Percentiles rank a stretch among this genome's conserved stretches.
Evolutionary conservation across 2,888 invertebrate genomes (phyloP).

Genomic region (Oscheius sp.): DNA sequence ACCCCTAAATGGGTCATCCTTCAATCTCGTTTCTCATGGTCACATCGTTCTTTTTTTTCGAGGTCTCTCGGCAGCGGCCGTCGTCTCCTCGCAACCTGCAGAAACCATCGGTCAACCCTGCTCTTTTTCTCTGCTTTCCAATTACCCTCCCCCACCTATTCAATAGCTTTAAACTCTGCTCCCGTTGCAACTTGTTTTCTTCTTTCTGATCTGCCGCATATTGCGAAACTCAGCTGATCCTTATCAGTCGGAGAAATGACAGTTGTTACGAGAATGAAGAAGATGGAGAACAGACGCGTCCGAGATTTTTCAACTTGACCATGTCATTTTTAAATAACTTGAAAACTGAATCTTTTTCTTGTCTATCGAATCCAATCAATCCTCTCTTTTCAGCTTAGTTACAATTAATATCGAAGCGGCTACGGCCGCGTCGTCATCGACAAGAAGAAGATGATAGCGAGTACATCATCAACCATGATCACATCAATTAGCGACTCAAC

Average conservation of each 20-base stretch:
- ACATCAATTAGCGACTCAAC: slow-evolving; percentile 16
- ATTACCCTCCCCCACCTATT: background rate
- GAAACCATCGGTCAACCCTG: background rate
- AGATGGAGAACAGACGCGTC: background rate
- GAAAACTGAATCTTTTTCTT: background rate
- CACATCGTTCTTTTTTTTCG: slow-evolving; percentile 15
- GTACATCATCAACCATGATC: background rate
- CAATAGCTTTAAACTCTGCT: background rate
- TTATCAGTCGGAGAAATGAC: slow-evolving; percentile 11
- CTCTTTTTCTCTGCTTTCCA: background rate
- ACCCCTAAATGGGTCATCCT: background rate
- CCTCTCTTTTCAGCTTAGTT: slow-evolving; percentile 5
- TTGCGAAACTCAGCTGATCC: slow-evolving; percentile 28
- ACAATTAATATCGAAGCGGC: slow-evolving; percentile 10
- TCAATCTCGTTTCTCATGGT: background rate
- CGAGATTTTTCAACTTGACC: background rate
- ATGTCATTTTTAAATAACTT: background rate
- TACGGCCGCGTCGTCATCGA: slow-evolving; percentile 20
- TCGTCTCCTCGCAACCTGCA: slow-evolving; percentile 15
- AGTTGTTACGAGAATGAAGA: background rate
- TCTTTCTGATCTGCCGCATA: background rate
- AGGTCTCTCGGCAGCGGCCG: slow-evolving; percentile 12
- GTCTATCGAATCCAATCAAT: background rate
- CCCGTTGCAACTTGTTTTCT: background rate
- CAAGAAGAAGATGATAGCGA: slow-evolving; percentile 1